Percentiles rank a stretch among this genome's conserved stretches.
phyloP scores from a whole-genome alignment of 1,140 invertebrate species.

The Dreissena polymorpha region DNA sequence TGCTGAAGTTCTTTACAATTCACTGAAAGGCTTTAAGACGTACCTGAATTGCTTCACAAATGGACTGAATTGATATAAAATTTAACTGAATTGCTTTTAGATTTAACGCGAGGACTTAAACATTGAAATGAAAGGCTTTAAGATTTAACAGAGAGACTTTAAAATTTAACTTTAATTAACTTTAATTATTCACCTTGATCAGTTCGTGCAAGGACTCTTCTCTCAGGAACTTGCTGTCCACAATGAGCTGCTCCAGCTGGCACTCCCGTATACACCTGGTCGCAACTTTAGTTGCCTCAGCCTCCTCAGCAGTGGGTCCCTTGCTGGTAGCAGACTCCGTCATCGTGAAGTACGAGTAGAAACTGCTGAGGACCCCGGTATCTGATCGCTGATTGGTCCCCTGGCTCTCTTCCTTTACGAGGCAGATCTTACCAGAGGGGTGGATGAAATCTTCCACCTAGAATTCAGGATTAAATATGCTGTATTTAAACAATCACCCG shows the following conservation, averaged over 20 bases:
- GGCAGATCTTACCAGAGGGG: slow-evolving; percentile 88
- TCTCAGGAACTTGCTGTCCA: slow-evolving; percentile 97
- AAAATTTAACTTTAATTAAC: too few species aligned
- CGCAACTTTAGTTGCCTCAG: slow-evolving; percentile 86
- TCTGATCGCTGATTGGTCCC: slow-evolving; percentile 73
- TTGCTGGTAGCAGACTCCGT: slow-evolving; percentile 79
- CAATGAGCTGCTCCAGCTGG: slow-evolving; percentile 93
- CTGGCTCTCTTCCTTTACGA: slow-evolving; percentile 86
- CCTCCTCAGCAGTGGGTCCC: slow-evolving; percentile 88
- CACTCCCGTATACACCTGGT: slow-evolving; percentile 92
- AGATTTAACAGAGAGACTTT: too few species aligned
- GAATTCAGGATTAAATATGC: slow-evolving; percentile 69
- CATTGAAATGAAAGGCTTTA: too few species aligned
- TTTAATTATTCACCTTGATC: slow-evolving; percentile 81
- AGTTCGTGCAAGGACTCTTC: slow-evolving; percentile 90
- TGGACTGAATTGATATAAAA: too few species aligned
- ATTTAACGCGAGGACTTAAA: too few species aligned
- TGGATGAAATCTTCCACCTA: slow-evolving; percentile 97
- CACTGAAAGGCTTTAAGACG: too few species aligned
- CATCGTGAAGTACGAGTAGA: slow-evolving; percentile 86
- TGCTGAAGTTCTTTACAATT: too few species aligned
- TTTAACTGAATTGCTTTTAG: too few species aligned
- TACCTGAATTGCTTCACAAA: too few species aligned
- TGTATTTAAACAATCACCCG: too few species aligned
- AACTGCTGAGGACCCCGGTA: slow-evolving; percentile 79